Base-by-base conservation (phyloP, 1,140 invertebrate species). In the Macrobrachium nipponense region DNA sequence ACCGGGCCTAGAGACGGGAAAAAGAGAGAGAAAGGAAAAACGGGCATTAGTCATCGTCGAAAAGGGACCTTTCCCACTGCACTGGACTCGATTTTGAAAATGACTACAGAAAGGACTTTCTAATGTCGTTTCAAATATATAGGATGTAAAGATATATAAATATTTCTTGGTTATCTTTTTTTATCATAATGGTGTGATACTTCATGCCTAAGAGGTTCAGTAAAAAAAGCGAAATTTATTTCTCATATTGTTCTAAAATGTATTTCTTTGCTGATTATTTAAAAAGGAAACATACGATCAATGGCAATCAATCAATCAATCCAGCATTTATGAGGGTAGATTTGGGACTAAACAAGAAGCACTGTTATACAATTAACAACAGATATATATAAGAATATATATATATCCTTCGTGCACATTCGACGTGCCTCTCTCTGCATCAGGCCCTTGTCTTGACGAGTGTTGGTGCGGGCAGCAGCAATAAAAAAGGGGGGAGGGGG, bases 1-100 rank as follows among this genome's bases (percentile, higher is more conserved):
- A 86, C 96, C 77, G 43, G 89, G 83, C 85, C 89, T 83, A 66
- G 14, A 75, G 83, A 78, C 20, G 73, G 61, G 78, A 66, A 43
- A 12, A 51, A 51, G 51, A 51, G 51, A 51, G 60, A 44, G 43
- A 66, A 36, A 36, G 27, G 27, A 80, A 51, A 77, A n/a, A 18
- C 51, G 44, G 10, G 23, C 58, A 27, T 75, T 82, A 75, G 59
- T 20, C 18, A 18, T 44, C 61, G 36, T n/a, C n/a, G 23, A n/a
- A 73, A 73, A 23, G 23, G 5, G 17, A 43, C 70, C 70, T 20
- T 6, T 36, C 23, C 23, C 23, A 18, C 70, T 73, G 27, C 44
- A 20, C 18, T 36, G 51, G 51, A 51, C 51, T 51, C 51, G 51
- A 51, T 51, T 51, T 51, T 51, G 7, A 8, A 27, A 70, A 70